phyloP scores from a whole-genome alignment of 2,888 invertebrate species.

The Dolichomitus sp. region DNA sequence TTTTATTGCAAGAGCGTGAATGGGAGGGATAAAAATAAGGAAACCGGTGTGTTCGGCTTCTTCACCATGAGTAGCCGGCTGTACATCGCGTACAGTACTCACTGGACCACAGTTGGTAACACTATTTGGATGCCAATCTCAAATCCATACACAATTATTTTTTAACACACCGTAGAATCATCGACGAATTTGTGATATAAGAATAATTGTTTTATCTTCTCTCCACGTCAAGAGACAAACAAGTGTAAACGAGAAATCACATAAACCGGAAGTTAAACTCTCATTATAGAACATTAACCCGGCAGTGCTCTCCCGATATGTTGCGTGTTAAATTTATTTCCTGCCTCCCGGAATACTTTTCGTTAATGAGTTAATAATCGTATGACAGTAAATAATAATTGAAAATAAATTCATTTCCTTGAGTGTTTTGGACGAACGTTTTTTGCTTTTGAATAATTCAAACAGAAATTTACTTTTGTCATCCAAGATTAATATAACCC shows the following conservation, averaged over 20 bases:
- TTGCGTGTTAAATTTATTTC: not conserved
- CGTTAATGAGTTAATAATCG: not conserved
- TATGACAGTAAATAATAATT: not conserved
- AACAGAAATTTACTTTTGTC: not conserved
- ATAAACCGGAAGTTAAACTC: not conserved
- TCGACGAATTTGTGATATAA: not conserved
- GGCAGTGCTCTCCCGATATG: not conserved
- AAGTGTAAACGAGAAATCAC: not conserved
- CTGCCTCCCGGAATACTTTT: too few species aligned
- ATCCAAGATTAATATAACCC: not conserved
- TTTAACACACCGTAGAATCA: not conserved
- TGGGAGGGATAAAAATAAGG: constrained; percentile 37
- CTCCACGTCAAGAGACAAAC: not conserved
- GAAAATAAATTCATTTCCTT: not conserved
- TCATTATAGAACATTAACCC: not conserved
- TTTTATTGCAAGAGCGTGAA: constrained; percentile 13
- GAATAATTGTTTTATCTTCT: not conserved
- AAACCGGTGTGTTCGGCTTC: not conserved
- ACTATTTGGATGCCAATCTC: not conserved
- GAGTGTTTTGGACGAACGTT: too few species aligned
- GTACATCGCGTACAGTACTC: constrained; percentile 1
- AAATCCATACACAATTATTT: not conserved
- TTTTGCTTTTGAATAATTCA: too few species aligned
- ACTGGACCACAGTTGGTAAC: constrained; percentile 2
- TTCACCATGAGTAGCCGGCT: not conserved